These are phyloP conservation scores for Hypomecis punctinalis DNA, from an alignment of 2,888 invertebrate species.

Conservation along the genomic window DNA sequence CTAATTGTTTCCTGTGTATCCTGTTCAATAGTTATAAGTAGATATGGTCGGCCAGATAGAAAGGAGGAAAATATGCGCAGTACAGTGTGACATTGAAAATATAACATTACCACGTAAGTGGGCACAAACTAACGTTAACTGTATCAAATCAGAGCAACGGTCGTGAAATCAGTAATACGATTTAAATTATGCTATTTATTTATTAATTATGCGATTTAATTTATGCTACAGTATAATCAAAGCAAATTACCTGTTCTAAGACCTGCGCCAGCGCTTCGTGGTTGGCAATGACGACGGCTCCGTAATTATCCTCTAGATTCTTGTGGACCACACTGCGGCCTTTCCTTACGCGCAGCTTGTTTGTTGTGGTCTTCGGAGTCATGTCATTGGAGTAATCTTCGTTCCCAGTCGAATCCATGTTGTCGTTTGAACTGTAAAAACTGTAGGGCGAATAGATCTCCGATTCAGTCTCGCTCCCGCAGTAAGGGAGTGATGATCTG, in stretches of 20 bases:
- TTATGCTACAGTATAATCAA: conserved; percentile 42
- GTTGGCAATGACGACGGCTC: conserved; percentile 95
- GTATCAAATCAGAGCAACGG: conserved; percentile 20
- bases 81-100: conserved; percentile 18
- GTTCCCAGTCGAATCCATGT: conserved; percentile 74
- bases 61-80: conserved; percentile 18
- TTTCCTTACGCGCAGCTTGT: conserved; percentile 90
- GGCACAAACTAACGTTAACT: conserved; percentile 14
- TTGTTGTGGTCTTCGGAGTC: conserved; percentile 81
- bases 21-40: not conserved
- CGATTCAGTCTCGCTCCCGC: conserved; percentile 93
- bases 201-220: too few relatives aligned
- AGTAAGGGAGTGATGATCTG: conserved; percentile 91
- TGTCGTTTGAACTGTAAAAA: conserved; percentile 88
- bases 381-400: conserved; percentile 78
- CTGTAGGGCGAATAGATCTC: conserved; percentile 94
- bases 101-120: conserved; percentile 9
- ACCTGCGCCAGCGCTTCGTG: conserved; percentile 95
- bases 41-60: not conserved
- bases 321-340: conserved; percentile 93
- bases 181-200: too few relatives aligned
- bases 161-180: conserved; percentile 38
- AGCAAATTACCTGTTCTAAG: conserved; percentile 90
- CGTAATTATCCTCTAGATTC: conserved; percentile 95
- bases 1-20: too few relatives aligned